Conservation (phyloP, 2,888 invertebrate genomes). For the Uropetala carovei region DNA sequence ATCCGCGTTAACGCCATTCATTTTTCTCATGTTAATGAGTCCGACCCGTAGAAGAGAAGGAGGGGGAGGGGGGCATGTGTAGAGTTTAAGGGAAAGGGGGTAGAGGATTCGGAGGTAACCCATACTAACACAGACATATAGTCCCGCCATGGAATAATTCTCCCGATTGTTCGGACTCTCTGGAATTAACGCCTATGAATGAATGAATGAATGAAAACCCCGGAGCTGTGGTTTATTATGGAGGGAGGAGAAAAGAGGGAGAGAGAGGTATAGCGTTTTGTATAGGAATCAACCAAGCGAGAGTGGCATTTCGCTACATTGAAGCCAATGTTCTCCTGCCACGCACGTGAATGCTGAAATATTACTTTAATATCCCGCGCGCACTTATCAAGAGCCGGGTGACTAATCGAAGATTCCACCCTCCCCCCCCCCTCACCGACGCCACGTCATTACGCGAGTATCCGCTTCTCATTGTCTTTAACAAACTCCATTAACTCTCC, state of each 20-base stretch:
- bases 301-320: not conserved
- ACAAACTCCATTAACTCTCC: not conserved
- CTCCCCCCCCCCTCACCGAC: too few species aligned
- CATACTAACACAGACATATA: too few species aligned
- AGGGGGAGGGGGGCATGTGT: not conserved
- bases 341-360: not conserved
- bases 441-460: not conserved
- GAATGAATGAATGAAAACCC: too few species aligned
- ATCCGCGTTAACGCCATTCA: not conserved
- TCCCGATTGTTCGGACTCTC: too few species aligned
- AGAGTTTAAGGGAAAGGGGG: too few species aligned
- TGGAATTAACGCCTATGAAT: too few species aligned
- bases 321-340: not conserved
- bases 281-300: not conserved
- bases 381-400: not conserved
- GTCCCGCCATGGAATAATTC: too few species aligned
- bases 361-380: slow-evolving; percentile 5
- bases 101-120: too few species aligned
- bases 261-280: not conserved
- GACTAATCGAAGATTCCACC: too few species aligned
- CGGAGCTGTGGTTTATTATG: too few species aligned
- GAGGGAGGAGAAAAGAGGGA: not conserved
- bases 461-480: not conserved
- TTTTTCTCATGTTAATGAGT: not conserved
- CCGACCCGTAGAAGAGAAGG: too few species aligned